These are phyloP conservation scores for Coreius guichenoti DNA, from an alignment of 2,797 vertebrate genomes.

Conservation along the genomic window DNA sequence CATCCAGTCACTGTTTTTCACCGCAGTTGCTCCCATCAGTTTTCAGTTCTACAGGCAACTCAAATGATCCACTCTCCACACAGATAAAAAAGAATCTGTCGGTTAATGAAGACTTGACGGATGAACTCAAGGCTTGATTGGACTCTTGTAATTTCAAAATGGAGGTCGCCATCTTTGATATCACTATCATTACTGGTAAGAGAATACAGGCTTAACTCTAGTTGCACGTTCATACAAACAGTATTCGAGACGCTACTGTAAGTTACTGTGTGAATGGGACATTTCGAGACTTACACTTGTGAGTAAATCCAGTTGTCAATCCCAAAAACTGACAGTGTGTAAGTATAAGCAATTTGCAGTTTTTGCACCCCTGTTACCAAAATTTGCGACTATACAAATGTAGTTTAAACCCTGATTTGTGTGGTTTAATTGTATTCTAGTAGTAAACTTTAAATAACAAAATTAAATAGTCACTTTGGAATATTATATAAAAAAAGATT, in stretches of 20 bases:
- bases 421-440: neutral
- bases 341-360: neutral
- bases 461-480: neutral
- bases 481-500: too few species aligned
- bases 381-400: neutral
- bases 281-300: neutral
- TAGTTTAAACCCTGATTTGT: neutral
- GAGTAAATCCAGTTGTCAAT: neutral
- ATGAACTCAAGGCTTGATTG: neutral
- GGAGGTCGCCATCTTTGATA: neutral
- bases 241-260: neutral
- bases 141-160: neutral
- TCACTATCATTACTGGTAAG: neutral
- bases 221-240: neutral
- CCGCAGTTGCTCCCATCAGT: neutral
- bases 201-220: neutral
- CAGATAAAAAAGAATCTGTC: neutral
- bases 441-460: neutral
- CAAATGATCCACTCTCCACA: neutral
- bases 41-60: neutral
- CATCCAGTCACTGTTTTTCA: neutral
- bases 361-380: neutral
- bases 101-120: neutral
- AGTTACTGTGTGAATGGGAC: neutral
- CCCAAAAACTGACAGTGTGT: neutral